Evolutionary conservation across 2,113 vertebrate genomes (phyloP), one percentile per base, ranked within the genome.

Genomic region (Cacatua alba): DNA sequence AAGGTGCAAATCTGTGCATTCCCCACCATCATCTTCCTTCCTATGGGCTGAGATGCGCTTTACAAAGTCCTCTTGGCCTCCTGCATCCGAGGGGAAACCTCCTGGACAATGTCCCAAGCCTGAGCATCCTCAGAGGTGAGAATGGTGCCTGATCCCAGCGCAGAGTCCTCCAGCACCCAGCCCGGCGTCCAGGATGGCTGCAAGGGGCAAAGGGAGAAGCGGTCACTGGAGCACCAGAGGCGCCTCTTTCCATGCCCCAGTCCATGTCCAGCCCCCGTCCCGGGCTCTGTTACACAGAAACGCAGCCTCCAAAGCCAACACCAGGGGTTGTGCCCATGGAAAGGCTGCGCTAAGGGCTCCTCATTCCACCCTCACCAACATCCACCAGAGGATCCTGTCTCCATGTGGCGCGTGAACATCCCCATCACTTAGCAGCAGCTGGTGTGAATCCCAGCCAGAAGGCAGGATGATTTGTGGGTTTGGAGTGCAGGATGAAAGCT

Each of bases 61-160:
- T 13, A 98, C 52, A 88, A 97, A 98, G 19, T 98, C 98, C 14
- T 90, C 94, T 33, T 89, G 95, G 51, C 98, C 98, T 11, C 95
- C 96, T 1, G 98, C 69, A 1, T 95, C 96, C 41, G 85, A 96
- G 0, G 98, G 98, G 82, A 98, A 98, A 39, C 72, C 6, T 98
- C 98, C 44, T 96, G 97, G 96, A 98, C 99, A 86, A 98, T 98
- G n/a, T 98, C 98, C 24, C 98, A 98, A 55, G 98, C 85, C 3
- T 97, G 94, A 5, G 97, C 92, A 6, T 95, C 86, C 14, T 96
- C 97, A 0, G 98, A 97, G 95, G 97, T 10, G 80, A 98, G 60
- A 18, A 94, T 12, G 2, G 89, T 51, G 0, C 89, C 92, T 1
- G 74, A 44, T 49, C 86, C 89, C 1, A 90, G 43, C 6, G 75